phyloP scores from a whole-genome alignment of 2,888 invertebrate species.

The Tanaodytes sp. region DNA sequence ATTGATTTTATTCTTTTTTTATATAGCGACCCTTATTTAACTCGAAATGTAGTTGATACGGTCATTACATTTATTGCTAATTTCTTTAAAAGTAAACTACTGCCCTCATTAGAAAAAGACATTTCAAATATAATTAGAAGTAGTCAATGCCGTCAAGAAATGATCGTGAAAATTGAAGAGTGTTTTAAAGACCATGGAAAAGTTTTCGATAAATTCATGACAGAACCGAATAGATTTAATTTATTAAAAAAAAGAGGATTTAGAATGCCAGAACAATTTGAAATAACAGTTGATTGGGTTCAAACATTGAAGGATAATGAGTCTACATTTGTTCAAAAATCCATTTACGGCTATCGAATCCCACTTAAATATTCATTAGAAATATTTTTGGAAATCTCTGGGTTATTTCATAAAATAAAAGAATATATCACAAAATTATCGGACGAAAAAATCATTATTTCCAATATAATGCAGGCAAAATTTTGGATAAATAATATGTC shows the following conservation, averaged over 20 bases:
- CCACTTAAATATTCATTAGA: conserved; percentile 10
- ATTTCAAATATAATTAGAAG: conserved; percentile 24
- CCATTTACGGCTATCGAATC: background rate
- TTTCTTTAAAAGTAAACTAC: conserved; percentile 15
- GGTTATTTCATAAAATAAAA: conserved; percentile 6
- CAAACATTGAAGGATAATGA: conserved; percentile 1
- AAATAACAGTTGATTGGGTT: conserved; percentile 5
- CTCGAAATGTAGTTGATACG: conserved; percentile 39
- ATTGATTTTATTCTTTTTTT: conserved; percentile 39
- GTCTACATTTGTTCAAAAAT: conserved; percentile 1
- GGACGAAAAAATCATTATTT: background rate
- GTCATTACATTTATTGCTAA: conserved; percentile 27
- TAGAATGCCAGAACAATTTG: conserved; percentile 8
- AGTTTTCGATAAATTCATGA: conserved; percentile 26
- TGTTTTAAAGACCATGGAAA: conserved; percentile 18
- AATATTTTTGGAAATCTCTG: conserved; percentile 15
- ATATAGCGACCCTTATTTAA: conserved; percentile 37
- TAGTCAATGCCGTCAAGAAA: conserved; percentile 22
- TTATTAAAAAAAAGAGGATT: conserved; percentile 6
- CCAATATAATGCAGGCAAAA: background rate
- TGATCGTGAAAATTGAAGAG: conserved; percentile 21
- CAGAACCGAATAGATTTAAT: conserved; percentile 19
- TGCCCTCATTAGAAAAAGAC: conserved; percentile 31
- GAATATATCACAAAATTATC: conserved; percentile 1
- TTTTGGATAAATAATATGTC: background rate